phyloP scores from a whole-genome alignment of 2,888 invertebrate species.

The Lissocephala sabroskyi region DNA sequence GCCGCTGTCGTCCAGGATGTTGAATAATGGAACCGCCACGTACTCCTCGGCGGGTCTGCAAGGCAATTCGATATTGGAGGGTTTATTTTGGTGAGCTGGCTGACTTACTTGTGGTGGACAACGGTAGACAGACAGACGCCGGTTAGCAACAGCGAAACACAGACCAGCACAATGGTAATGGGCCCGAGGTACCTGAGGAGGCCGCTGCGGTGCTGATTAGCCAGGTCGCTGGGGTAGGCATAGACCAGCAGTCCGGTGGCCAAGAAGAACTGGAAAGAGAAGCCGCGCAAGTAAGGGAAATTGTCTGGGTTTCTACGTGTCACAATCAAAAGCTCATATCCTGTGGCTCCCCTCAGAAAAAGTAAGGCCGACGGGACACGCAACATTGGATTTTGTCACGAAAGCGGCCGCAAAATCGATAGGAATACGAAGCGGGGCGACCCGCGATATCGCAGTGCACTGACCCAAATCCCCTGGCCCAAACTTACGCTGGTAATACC shows the following conservation, averaged over 20 bases:
- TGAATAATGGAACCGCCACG: conserved; percentile 72
- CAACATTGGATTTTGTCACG: conserved; percentile 54
- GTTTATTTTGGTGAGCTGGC: not conserved
- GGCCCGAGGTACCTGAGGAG: conserved; percentile 56
- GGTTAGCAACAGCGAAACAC: conserved; percentile 61
- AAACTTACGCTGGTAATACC: conserved; percentile 70
- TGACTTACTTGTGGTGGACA: conserved; percentile 65
- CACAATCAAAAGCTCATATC: conserved; percentile 60
- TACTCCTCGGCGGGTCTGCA: conserved; percentile 65
- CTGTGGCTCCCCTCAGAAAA: conserved; percentile 45
- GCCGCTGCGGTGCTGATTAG: conserved; percentile 54
- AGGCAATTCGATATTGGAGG: not conserved
- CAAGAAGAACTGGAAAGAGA: conserved; percentile 54
- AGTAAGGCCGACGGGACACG: conserved; percentile 12
- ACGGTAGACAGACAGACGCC: conserved; percentile 70
- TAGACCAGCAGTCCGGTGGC: conserved; percentile 67
- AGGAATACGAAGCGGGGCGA: not conserved
- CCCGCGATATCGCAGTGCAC: conserved; percentile 43
- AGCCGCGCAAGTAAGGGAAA: not conserved
- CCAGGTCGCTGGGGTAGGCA: conserved; percentile 67
- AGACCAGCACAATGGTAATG: conserved; percentile 51
- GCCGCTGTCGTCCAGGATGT: conserved; percentile 74
- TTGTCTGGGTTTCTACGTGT: conserved; percentile 29
- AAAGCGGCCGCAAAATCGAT: conserved; percentile 7
- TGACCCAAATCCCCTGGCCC: conserved; percentile 61